Conservation (phyloP, 2,113 vertebrate genomes). For the Hippocampus mohnikei region DNA sequence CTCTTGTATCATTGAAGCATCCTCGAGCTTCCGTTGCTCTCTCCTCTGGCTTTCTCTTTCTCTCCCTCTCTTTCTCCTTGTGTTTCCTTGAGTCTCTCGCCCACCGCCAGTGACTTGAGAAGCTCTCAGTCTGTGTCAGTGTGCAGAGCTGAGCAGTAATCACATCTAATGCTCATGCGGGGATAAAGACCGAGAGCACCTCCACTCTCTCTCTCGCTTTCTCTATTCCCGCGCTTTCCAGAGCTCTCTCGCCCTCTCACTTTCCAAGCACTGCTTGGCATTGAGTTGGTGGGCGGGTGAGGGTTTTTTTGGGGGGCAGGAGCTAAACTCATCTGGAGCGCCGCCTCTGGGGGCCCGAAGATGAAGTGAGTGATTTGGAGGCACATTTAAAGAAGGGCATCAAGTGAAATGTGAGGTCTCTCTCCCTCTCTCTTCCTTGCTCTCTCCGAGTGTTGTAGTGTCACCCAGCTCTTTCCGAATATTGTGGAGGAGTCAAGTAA, state of each 20-base stretch:
- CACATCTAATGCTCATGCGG: constrained; percentile 79
- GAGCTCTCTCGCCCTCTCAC: constrained; percentile 19
- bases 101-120: constrained; percentile 63
- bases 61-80: constrained; percentile 21
- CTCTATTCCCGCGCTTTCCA: background rate
- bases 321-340: constrained; percentile 68
- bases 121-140: constrained; percentile 73
- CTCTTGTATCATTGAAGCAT: constrained; percentile 80
- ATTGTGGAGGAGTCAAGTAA: constrained; percentile 11
- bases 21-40: constrained; percentile 10
- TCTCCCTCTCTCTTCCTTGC: constrained; percentile 16
- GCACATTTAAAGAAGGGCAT: constrained; percentile 65
- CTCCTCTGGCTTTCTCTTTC: constrained; percentile 17
- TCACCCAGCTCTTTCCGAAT: constrained; percentile 19
- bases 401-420: constrained; percentile 59
- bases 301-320: constrained; percentile 24
- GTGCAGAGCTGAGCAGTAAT: constrained; percentile 78
- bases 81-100: constrained; percentile 50
- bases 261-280: constrained; percentile 38
- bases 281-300: constrained; percentile 16
- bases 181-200: constrained; percentile 69
- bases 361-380: constrained; percentile 68
- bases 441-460: constrained; percentile 10
- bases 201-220: constrained; percentile 39
- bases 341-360: constrained; percentile 56